Evolutionary conservation across 2,113 vertebrate genomes (phyloP).

Genomic region (Turdus rufiventris): DNA sequence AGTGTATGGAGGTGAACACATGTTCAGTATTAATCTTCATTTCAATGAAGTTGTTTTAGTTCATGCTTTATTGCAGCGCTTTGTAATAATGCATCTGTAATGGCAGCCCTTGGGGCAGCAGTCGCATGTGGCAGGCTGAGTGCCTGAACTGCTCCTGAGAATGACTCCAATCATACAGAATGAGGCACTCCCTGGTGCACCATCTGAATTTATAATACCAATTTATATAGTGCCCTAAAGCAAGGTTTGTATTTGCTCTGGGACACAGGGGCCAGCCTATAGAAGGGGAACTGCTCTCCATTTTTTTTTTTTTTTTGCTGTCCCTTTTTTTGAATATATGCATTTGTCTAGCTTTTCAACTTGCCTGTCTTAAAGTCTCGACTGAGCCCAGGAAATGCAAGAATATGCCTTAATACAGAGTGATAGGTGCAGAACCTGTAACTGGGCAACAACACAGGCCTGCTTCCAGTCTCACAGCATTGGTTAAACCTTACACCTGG

Average conservation of each 20-base stretch:
- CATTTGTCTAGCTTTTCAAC: constrained; percentile 45
- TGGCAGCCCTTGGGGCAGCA: constrained; percentile 77
- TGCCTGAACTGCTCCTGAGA: constrained; percentile 77
- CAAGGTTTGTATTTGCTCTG: constrained; percentile 76
- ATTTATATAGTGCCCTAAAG: constrained; percentile 78
- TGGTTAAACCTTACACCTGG: background rate
- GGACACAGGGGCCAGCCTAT: constrained; percentile 39
- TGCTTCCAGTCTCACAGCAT: background rate
- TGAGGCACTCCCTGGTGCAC: constrained; percentile 79
- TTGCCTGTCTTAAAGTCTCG: constrained; percentile 1
- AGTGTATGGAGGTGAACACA: constrained; percentile 66
- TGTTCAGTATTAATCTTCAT: constrained; percentile 81
- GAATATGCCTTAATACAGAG: background rate
- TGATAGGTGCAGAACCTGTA: background rate
- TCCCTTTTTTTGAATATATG: background rate
- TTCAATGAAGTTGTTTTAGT: constrained; percentile 82
- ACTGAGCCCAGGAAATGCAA: background rate
- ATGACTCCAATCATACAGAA: constrained; percentile 77
- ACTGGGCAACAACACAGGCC: background rate
- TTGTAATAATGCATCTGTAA: constrained; percentile 82
- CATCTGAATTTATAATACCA: constrained; percentile 83
- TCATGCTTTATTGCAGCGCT: constrained; percentile 77
- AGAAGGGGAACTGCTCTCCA: constrained; percentile 18
- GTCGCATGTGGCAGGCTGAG: constrained; percentile 78
- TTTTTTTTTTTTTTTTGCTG: constrained; percentile 9